Evolutionary conservation across 2,797 vertebrate genomes (phyloP).

Genomic region (Spinus olivaceus): DNA sequence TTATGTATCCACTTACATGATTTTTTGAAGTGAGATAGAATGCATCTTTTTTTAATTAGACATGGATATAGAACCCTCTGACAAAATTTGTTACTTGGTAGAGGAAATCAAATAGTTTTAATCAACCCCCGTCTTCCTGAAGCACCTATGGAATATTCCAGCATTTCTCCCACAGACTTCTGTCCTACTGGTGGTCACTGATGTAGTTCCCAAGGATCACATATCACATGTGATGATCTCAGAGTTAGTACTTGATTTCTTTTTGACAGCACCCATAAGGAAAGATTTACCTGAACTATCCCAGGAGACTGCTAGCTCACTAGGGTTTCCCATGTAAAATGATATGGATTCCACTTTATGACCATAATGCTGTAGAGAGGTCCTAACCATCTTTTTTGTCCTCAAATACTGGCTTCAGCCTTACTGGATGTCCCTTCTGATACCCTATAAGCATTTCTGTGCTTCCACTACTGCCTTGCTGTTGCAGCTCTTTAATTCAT

Average conservation of each 20-base stretch:
- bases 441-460: neutral
- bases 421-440: neutral
- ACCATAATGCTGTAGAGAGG: neutral
- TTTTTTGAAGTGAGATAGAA: neutral
- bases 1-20: neutral
- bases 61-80: neutral
- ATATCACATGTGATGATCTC: neutral
- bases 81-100: neutral
- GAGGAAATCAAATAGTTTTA: neutral
- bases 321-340: neutral
- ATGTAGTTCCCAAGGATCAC: neutral
- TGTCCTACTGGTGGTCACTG: neutral
- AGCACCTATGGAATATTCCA: neutral
- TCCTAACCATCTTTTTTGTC: neutral
- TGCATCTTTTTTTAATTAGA: neutral
- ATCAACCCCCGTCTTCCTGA: neutral
- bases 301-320: neutral
- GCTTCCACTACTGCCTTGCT: neutral
- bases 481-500: conserved; percentile 37
- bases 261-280: neutral
- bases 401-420: neutral
- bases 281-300: neutral
- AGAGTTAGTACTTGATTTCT: neutral
- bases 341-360: neutral
- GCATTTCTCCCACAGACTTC: neutral